These are phyloP conservation scores for Hydrocynus forskahlii DNA, from an alignment of 2,797 vertebrate genomes.

Conservation along the genomic window DNA sequence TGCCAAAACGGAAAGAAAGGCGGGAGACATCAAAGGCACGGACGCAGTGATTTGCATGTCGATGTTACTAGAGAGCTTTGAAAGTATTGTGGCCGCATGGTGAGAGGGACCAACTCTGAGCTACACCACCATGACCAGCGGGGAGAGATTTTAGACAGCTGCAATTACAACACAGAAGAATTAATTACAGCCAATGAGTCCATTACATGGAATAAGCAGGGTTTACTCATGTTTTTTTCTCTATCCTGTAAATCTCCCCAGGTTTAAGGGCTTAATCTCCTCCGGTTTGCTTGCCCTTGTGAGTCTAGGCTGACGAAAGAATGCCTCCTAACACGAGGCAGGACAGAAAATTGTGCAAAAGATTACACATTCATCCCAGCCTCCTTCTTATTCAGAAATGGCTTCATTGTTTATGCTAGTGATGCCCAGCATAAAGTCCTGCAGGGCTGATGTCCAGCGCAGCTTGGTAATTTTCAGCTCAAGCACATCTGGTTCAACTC, in stretches of 20 bases:
- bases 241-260: conserved; percentile 21
- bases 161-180: conserved; percentile 56
- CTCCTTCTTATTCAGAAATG: not conserved
- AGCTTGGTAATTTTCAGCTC: too few relatives aligned
- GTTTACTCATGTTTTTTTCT: conserved; percentile 10
- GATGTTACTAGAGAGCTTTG: conserved; percentile 63
- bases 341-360: conserved; percentile 1
- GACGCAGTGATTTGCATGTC: conserved; percentile 67
- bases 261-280: conserved; percentile 11
- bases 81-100: conserved; percentile 44
- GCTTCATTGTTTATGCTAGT: not conserved
- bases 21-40: conserved; percentile 74
- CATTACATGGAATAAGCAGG: conserved; percentile 39
- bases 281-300: not conserved
- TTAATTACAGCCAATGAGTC: conserved; percentile 47
- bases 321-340: not conserved
- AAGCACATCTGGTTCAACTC: too few relatives aligned
- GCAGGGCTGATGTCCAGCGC: too few relatives aligned
- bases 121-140: conserved; percentile 23
- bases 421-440: too few relatives aligned
- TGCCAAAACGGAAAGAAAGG: conserved; percentile 76
- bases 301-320: conserved; percentile 18
- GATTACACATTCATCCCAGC: not conserved
- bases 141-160: conserved; percentile 44
- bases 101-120: conserved; percentile 8